Conservation (phyloP, 2,888 invertebrate species). For the Polydrusus pterygomalis region DNA sequence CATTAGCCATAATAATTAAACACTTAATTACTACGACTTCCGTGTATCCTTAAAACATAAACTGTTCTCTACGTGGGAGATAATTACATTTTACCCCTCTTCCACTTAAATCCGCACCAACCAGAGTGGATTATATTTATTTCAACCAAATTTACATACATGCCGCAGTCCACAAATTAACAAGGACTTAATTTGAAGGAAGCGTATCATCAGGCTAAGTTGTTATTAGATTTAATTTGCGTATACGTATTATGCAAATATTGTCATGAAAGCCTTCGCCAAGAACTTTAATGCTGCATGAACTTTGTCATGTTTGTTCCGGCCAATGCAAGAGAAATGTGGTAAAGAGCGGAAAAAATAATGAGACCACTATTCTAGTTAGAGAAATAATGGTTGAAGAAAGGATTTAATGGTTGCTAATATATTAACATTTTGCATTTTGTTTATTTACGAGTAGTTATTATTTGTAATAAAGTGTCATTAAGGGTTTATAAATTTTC, state of each 20-base stretch:
- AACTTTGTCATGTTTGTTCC: slow-evolving; percentile 38
- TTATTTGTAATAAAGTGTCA: too few relatives aligned
- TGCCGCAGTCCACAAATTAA: slow-evolving; percentile 64
- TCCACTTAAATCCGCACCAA: slow-evolving; percentile 56
- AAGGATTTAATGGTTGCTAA: too few relatives aligned
- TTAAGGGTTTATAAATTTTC: too few relatives aligned
- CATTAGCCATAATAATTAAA: neutral
- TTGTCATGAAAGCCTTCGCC: slow-evolving; percentile 48
- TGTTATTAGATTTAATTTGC: slow-evolving; percentile 62
- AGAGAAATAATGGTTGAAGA: neutral
- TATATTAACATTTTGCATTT: too few relatives aligned
- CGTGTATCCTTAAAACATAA: slow-evolving; percentile 36
- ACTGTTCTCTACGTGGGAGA: slow-evolving; percentile 38
- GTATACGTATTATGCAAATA: slow-evolving; percentile 57
- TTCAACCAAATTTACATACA: slow-evolving; percentile 62
- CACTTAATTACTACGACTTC: slow-evolving; percentile 10
- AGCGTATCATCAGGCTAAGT: slow-evolving; percentile 64
- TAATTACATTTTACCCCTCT: slow-evolving; percentile 50
- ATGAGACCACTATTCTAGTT: slow-evolving; percentile 15
- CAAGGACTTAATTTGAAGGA: slow-evolving; percentile 62
- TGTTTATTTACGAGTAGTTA: too few relatives aligned
- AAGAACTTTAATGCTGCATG: slow-evolving; percentile 34
- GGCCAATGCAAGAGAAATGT: slow-evolving; percentile 29
- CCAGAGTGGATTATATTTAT: slow-evolving; percentile 56
- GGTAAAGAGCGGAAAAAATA: slow-evolving; percentile 24